Base-by-base conservation (phyloP, 1,140 invertebrate species). In the Caenorhabditis latens region DNA sequence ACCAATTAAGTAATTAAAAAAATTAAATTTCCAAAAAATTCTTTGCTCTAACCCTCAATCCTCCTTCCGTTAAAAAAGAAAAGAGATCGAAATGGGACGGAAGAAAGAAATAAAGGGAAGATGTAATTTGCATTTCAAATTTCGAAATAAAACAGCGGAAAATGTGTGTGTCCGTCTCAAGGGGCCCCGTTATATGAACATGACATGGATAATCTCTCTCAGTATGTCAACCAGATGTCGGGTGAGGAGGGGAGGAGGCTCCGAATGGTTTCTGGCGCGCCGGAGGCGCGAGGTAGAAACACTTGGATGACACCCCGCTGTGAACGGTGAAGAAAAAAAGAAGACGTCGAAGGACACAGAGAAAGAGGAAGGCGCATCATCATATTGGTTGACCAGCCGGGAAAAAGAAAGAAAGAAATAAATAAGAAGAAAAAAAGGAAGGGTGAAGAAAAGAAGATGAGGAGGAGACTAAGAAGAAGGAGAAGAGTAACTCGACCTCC, bases 71-170 rank as follows among this genome's bases (percentile, higher is more conserved):
- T 13, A 53, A 53, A 53, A 53, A 53, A 53, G 50, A 67, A 21
- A 32, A 6, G 24, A 53, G 11, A 53, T 14, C 50, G 50, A 53
- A 53, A 53, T 53, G 50, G 50, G 50, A 53, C 5, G 50, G 11
- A 16, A 13, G 57, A n/a, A 32, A 32, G 32, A 32, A 32, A n/a
- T n/a, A n/a, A n/a, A n/a, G 57, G 32, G 21, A 40, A 67, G 24
- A 40, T 67, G 63, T 42, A 32, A 67, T 67, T 67, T 67, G 63
- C 63, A 67, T 67, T 67, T 67, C 32, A 67, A 67, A 67, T 67
- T 67, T 40, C 32, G 9, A 67, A 40, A 21, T 40, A 67, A 19
- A 32, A 32, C 63, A 19, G 40, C 63, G 32, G n/a, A n/a, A 53
- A 53, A 53, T 53, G 50, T 53, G 50, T 53, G 13, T 16, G 50